Conservation (phyloP, 2,888 invertebrate species). For the Tortricodes alternella region DNA sequence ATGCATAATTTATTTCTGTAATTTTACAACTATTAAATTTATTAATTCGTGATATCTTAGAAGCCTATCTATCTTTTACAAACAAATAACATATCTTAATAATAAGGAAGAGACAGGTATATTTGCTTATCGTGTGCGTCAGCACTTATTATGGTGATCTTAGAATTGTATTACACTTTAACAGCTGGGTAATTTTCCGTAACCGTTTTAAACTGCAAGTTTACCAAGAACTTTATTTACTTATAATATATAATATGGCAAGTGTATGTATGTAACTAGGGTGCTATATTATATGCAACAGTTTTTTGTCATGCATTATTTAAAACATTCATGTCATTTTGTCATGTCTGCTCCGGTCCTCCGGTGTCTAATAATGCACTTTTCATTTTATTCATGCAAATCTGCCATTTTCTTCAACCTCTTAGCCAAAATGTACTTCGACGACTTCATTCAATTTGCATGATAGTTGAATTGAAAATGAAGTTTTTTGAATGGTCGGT, state of each 20-base stretch:
- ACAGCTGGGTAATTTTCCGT: slow-evolving; percentile 12
- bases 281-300: too few species aligned
- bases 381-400: slow-evolving; percentile 2
- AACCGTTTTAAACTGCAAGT: not conserved
- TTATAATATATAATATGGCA: too few species aligned
- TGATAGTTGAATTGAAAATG: not conserved
- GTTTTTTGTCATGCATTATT: too few species aligned
- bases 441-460: not conserved
- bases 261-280: too few species aligned
- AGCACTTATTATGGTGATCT: slow-evolving; percentile 16
- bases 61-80: not conserved
- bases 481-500: not conserved
- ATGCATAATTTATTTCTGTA: too few species aligned
- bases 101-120: not conserved
- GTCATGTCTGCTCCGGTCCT: too few species aligned
- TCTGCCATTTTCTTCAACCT: not conserved
- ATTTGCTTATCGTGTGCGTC: slow-evolving; percentile 9
- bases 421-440: not conserved
- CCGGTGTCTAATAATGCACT: slow-evolving; percentile 1
- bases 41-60: not conserved
- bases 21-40: too few species aligned
- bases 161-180: slow-evolving; percentile 13
- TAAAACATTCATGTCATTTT: too few species aligned
- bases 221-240: not conserved
- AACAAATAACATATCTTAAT: not conserved